Evolutionary conservation across 92 coral and sea anemone genomes (phyloP).

Genomic region (Epizoanthus scotinus): DNA sequence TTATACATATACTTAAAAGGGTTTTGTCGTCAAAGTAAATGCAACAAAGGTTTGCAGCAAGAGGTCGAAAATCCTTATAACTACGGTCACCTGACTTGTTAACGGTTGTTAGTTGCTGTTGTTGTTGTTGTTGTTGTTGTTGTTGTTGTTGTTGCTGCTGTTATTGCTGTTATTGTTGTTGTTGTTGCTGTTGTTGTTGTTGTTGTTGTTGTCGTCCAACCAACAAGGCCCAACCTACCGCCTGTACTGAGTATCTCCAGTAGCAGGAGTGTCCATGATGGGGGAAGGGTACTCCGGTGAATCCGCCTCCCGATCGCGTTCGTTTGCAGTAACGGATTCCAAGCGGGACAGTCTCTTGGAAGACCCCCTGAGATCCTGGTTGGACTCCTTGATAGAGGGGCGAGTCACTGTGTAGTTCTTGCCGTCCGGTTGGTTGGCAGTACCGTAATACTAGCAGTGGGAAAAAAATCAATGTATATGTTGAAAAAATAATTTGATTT

Average conservation of each 20-base stretch:
- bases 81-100: too few species aligned
- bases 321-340: slow-evolving; percentile 58
- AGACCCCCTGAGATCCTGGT: slow-evolving; percentile 75
- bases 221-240: slow-evolving; percentile 13
- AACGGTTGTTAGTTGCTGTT: too few species aligned
- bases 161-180: too few species aligned
- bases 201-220: not conserved
- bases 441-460: slow-evolving; percentile 66
- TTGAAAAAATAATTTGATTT: not conserved
- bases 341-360: slow-evolving; percentile 84
- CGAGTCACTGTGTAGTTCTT: slow-evolving; percentile 80
- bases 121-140: too few species aligned
- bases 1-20: too few species aligned
- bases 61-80: too few species aligned
- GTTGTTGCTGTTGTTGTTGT: too few species aligned
- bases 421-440: slow-evolving; percentile 76
- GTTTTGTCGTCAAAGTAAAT: too few species aligned
- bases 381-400: slow-evolving; percentile 86
- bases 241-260: slow-evolving; percentile 53
- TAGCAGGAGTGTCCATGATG: slow-evolving; percentile 68
- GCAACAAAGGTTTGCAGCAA: too few species aligned
- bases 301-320: slow-evolving; percentile 55
- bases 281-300: slow-evolving; percentile 76
- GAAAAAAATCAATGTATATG: too few species aligned
- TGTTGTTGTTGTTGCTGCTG: too few species aligned